Evolutionary conservation across 2,797 vertebrate genomes (phyloP), one percentile per base, ranked within the genome.

Genomic region (Muscicapa comitata): DNA sequence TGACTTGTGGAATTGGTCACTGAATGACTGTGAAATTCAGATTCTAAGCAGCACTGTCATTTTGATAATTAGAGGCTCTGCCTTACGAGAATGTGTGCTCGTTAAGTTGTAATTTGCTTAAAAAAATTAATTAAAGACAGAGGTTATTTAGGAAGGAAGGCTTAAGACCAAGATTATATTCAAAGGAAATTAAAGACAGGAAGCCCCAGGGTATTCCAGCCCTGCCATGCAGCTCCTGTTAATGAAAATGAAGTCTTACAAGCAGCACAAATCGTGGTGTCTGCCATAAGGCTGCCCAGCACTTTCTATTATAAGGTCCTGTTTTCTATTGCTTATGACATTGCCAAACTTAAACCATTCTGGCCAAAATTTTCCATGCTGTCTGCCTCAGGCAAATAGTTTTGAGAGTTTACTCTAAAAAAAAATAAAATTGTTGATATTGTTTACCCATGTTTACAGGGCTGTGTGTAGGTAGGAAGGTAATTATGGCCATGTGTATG

Each of bases 171-270:
- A 93, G 95, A 81, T 92, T 96, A 89, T 75, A 96, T 96, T 95
- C 92, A 95, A 94, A 97, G 95, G 96, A 96, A 96, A 96, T 97
- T 93, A 96, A 96, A 96, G 94, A 84, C 97, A 95, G 94, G 94
- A 95, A 96, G 96, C 96, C 96, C 74, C 83, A 91, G 96, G 94
- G 93, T 94, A 91, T 86, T 92, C 67, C 94, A 92, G 83, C 57
- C 62, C 61, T 80, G 79, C 93, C 86, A 88, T 88, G 88, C 93
- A 95, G 73, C 89, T 95, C 81, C 89, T 86, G 80, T 95, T 96
- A 97, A 94, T 1, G 40, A 89, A 92, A 96, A 96, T 94, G 58
- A 96, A 96, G 76, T 55, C 93, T 96, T 93, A 87, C 29, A 95
- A 80, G 89, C 79, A 83, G 75, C 84, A 68, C 65, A 89, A 77